These are phyloP conservation scores for Nemotelus pantherinus DNA, from an alignment of 2,888 invertebrate species.

Conservation along the genomic window DNA sequence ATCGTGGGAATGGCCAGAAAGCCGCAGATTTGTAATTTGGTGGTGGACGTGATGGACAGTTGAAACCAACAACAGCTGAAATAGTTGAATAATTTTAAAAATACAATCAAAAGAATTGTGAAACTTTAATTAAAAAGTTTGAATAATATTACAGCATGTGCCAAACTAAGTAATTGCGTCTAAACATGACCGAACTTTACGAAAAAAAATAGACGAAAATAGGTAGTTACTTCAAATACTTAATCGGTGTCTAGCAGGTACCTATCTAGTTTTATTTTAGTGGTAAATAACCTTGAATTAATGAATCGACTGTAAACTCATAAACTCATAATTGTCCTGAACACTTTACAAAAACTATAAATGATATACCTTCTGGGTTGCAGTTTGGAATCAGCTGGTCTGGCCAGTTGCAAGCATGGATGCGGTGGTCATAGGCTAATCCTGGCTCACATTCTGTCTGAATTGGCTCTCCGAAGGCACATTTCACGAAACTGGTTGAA, in stretches of 20 bases:
- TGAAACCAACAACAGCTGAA: slow-evolving; percentile 88
- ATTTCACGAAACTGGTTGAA: slow-evolving; percentile 87
- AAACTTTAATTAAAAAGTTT: not conserved
- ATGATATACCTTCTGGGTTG: slow-evolving; percentile 81
- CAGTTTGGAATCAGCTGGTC: slow-evolving; percentile 87
- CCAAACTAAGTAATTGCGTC: not conserved
- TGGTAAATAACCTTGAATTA: too few species aligned
- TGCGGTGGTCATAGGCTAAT: slow-evolving; percentile 86
- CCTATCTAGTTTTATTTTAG: too few species aligned
- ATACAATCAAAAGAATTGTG: not conserved
- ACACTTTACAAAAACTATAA: too few species aligned
- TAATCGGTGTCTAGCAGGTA: too few species aligned
- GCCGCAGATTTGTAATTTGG: slow-evolving; percentile 82
- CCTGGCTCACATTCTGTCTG: slow-evolving; percentile 87
- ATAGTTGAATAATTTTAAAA: not conserved
- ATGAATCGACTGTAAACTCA: too few species aligned
- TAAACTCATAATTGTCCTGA: too few species aligned
- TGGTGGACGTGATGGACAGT: slow-evolving; percentile 87
- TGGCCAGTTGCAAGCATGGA: slow-evolving; percentile 93
- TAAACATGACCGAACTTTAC: too few species aligned
- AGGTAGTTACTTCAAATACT: too few species aligned
- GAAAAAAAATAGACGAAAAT: too few species aligned
- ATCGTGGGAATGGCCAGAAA: slow-evolving; percentile 93
- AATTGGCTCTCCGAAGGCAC: slow-evolving; percentile 82
- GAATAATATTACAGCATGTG: not conserved